These are phyloP conservation scores for Brachyalestes nurse DNA, from an alignment of 2,797 vertebrate species.

Conservation along the genomic window DNA sequence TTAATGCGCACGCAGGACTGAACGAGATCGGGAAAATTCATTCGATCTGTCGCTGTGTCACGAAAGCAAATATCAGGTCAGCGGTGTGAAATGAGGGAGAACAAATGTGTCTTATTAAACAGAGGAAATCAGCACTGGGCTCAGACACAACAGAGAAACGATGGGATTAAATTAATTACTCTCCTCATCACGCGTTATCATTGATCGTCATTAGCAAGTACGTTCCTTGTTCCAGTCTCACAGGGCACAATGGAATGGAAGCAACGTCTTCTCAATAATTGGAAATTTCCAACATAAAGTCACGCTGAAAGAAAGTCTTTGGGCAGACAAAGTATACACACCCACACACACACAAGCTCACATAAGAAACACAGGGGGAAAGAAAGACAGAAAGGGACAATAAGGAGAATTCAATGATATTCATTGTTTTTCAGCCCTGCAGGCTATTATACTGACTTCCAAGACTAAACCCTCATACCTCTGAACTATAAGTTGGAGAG, in stretches of 20 bases:
- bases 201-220: background rate
- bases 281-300: slow-evolving; percentile 8
- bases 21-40: slow-evolving; percentile 1
- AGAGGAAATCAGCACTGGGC: slow-evolving; percentile 12
- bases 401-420: slow-evolving; percentile 36
- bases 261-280: background rate
- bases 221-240: background rate
- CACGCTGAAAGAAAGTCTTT: background rate
- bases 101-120: slow-evolving; percentile 31
- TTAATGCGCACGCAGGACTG: slow-evolving; percentile 22
- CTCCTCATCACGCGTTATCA: background rate
- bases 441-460: slow-evolving; percentile 38
- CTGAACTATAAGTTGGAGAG: slow-evolving; percentile 27
- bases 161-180: slow-evolving; percentile 9
- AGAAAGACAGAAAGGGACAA: slow-evolving; percentile 7
- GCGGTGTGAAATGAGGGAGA: slow-evolving; percentile 7
- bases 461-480: slow-evolving; percentile 46
- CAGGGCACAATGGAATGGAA: background rate
- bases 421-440: slow-evolving; percentile 49
- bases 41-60: slow-evolving; percentile 1
- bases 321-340: slow-evolving; percentile 5
- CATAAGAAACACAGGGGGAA: slow-evolving; percentile 27
- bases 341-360: slow-evolving; percentile 5
- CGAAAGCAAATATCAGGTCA: slow-evolving; percentile 28
- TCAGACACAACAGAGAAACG: background rate